Percentiles rank a stretch among this genome's conserved stretches.
phyloP scores from a whole-genome alignment of 2,888 invertebrate species.

The Aphodius sticticus region DNA sequence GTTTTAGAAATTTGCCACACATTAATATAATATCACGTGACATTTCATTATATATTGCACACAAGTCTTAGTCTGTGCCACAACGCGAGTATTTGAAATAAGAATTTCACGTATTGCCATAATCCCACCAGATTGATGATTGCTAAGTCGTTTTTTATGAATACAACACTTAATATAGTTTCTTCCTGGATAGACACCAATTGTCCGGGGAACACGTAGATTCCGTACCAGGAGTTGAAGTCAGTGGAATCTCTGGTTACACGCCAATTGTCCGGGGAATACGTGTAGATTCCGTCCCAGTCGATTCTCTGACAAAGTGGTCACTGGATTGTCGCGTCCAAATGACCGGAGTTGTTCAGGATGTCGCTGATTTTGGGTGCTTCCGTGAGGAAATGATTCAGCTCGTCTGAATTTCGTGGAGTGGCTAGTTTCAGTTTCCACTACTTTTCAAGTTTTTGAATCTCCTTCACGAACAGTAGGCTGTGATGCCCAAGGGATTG shows the following conservation, averaged over 20 bases:
- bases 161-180: too few relatives aligned
- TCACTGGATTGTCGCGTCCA: neutral
- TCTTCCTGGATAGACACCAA: neutral
- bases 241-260: neutral
- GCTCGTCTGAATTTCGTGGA: neutral
- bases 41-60: too few relatives aligned
- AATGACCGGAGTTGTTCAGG: neutral
- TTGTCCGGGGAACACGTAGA: neutral
- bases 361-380: neutral
- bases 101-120: too few relatives aligned
- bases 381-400: neutral
- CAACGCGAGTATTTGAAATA: too few relatives aligned
- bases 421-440: neutral
- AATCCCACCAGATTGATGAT: too few relatives aligned
- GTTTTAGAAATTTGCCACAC: too few relatives aligned
- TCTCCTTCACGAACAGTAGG: neutral
- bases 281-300: neutral
- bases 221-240: neutral
- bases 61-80: too few relatives aligned
- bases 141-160: too few relatives aligned
- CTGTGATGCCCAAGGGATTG: neutral
- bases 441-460: neutral
- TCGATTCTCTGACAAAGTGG: neutral
- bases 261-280: constrained; percentile 4
- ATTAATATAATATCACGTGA: too few relatives aligned